Base-by-base conservation (phyloP, 2,888 invertebrate species). In the Spodoptera picta region DNA sequence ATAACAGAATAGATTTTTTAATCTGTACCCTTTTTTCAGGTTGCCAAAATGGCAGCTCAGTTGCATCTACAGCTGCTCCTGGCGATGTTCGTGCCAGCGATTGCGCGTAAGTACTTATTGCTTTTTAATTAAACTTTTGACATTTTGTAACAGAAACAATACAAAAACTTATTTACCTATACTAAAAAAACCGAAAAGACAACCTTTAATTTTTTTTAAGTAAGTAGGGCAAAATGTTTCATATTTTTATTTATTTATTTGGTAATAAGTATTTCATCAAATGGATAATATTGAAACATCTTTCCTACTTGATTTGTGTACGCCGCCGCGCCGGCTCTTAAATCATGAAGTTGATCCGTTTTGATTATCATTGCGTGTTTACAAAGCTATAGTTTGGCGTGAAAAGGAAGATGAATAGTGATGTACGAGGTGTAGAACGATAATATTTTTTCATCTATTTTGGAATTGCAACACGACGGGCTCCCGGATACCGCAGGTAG, bases 401-500 rank as follows among this genome's bases (percentile, higher is more conserved):
- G 65, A 73, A 77, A 73, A 61, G 68, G 72, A 75, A 75, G 70
- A 77, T 73, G 81, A 83, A 77, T 79, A 69, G 85, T 85, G 82
- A 84, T 90, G 92, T 79, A 89, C 85, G 83, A 76, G 81, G 85
- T 89, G 87, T 84, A 83, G 88, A 89, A 82, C 86, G 85, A 84
- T 88, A 82, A 83, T 75, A 44, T 86, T 85, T 88, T 89, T 84
- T 75, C 36, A 77, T 87, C 83, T 89, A 84, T 90, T 90, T 91
- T 87, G 84, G 79, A 86, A 84, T 83, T 83, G 86, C 86, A 87
- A 85, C 85, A 84, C 84, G 84, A 84, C 84, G 82, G 80, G 88
- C 90, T 88, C 87, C 90, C 90, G 90, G 90, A 90, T 91, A 86
- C 88, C 83, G 88, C 93, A 93, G 93, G 93, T 93, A 93, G 92